Percentiles rank a stretch among this genome's conserved stretches.
phyloP scores from a whole-genome alignment of 2,797 vertebrate species.

The Siniperca scherzeri region DNA sequence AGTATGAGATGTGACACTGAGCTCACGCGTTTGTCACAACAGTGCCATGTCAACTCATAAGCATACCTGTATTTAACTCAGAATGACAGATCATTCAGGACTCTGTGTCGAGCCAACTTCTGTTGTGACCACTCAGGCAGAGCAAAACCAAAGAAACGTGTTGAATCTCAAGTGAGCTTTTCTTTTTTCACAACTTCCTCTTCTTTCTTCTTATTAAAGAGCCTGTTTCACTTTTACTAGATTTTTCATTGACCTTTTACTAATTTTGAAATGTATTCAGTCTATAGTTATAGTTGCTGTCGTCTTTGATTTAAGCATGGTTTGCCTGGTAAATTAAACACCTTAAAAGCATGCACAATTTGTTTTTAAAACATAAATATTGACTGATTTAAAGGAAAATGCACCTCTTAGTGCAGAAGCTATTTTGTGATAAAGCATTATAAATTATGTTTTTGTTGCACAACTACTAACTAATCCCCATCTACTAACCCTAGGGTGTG shows the following conservation, averaged over 20 bases:
- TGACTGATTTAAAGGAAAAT: not conserved
- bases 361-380: not conserved
- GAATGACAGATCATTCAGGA: conserved; percentile 61
- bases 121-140: conserved; percentile 32
- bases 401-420: too few relatives aligned
- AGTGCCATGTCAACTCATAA: conserved; percentile 56
- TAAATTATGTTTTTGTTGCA: not conserved
- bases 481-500: not conserved
- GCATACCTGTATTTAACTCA: conserved; percentile 68
- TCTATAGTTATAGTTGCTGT: not conserved
- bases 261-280: not conserved
- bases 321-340: not conserved
- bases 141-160: conserved; percentile 34
- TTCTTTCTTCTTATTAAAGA: not conserved
- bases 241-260: not conserved
- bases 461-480: not conserved
- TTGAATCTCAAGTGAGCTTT: conserved; percentile 31
- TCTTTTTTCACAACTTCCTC: conserved; percentile 2
- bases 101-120: conserved; percentile 21
- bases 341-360: not conserved
- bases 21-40: conserved; percentile 75
- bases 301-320: not conserved
- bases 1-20: conserved; percentile 73
- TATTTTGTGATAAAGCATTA: not conserved
- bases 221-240: not conserved